A percentile compares a stretch with the other conserved stretches of the same genome.
These are phyloP conservation scores for Pseudopipra pipra DNA, from an alignment of 2,113 vertebrate genomes.

Conservation along the genomic window DNA sequence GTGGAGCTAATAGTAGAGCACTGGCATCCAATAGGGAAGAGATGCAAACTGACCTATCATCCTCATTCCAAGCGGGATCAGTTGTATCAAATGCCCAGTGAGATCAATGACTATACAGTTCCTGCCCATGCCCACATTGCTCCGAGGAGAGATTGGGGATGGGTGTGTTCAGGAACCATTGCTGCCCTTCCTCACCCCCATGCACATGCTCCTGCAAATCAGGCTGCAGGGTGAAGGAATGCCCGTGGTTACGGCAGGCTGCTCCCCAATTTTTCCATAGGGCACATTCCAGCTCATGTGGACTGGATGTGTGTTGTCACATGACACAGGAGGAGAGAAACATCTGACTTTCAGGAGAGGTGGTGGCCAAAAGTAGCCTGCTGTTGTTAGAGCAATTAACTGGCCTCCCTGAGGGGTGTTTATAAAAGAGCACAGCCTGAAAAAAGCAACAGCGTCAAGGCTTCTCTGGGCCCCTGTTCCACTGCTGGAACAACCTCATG, in stretches of 20 bases:
- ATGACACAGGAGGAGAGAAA: background rate
- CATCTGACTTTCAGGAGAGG: background rate
- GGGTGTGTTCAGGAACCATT: background rate
- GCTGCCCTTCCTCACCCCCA: background rate
- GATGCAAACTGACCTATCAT: background rate
- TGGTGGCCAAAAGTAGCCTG: background rate
- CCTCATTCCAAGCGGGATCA: background rate
- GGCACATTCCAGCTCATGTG: background rate
- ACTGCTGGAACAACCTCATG: background rate
- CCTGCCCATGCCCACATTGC: background rate
- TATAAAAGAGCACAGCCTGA: background rate
- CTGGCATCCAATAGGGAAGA: background rate
- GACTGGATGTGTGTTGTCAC: background rate
- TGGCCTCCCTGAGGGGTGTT: background rate
- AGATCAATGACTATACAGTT: background rate
- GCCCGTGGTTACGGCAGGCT: fast-evolving
- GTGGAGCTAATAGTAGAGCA: background rate
- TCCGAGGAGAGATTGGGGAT: background rate
- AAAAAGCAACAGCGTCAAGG: background rate
- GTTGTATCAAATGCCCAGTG: background rate
- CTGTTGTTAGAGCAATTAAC: background rate
- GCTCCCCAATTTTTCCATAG: background rate
- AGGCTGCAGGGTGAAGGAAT: background rate
- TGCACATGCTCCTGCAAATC: fast-evolving
- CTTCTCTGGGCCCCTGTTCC: background rate